A percentile compares a stretch with the other conserved stretches of the same genome.
phyloP scores from a whole-genome alignment of 2,888 invertebrate species.

The Helicoverpa assulta region DNA sequence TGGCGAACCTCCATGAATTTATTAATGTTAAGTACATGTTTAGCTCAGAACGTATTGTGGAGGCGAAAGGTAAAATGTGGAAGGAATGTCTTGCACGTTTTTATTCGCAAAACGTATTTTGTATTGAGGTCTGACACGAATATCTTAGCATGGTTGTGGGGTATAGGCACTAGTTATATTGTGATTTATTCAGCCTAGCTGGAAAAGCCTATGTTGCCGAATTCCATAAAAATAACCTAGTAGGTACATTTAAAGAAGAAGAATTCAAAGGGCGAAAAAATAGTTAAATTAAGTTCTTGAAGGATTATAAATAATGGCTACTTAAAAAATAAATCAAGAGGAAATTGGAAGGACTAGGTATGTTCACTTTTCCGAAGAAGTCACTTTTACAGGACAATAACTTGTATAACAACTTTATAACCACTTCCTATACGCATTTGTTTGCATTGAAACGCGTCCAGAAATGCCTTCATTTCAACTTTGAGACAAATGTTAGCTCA shows the following conservation, averaged over 20 bases:
- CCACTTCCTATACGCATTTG: constrained; percentile 27
- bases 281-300: no score
- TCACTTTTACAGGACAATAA: neutral
- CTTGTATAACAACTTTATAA: constrained; percentile 20
- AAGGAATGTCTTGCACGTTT: constrained; percentile 14
- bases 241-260: no score
- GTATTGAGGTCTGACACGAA: constrained; percentile 7
- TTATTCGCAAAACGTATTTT: neutral
- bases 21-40: constrained; percentile 39
- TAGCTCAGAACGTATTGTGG: constrained; percentile 35
- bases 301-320: no score
- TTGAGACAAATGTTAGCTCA: constrained; percentile 42
- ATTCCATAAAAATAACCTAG: no score
- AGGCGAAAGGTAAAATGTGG: constrained; percentile 36
- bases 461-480: constrained; percentile 39
- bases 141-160: constrained; percentile 3
- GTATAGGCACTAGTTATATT: neutral
- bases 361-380: neutral
- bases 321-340: no score
- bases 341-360: no score
- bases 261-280: no score
- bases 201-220: no score
- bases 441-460: constrained; percentile 47
- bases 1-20: constrained; percentile 48
- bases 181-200: neutral